Conservation (phyloP, 2,888 invertebrate species). For the Noctuana brunneofusca region DNA sequence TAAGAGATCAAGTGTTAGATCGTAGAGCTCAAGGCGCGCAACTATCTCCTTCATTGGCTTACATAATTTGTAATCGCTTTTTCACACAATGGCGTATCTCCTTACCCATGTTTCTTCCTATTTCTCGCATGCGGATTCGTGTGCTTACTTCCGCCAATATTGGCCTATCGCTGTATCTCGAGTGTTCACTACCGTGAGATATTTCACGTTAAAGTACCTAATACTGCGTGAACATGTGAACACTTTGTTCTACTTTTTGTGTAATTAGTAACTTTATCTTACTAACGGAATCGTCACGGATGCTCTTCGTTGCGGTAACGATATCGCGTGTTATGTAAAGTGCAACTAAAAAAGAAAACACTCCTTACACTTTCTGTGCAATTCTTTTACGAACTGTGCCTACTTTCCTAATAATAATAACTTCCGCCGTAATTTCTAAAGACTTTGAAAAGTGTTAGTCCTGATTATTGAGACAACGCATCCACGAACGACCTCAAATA, state of each 20-base stretch:
- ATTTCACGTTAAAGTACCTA: not conserved
- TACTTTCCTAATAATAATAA: too few species aligned
- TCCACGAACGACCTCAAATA: too few species aligned
- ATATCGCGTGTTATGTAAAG: constrained; percentile 21
- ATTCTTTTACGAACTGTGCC: not conserved
- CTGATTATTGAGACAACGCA: too few species aligned
- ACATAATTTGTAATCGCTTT: constrained; percentile 73
- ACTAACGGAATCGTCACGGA: constrained; percentile 22
- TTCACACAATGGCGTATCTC: constrained; percentile 67
- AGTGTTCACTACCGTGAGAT: constrained; percentile 18
- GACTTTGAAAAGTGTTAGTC: too few species aligned
- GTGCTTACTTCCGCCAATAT: constrained; percentile 53
- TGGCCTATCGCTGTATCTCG: constrained; percentile 19
- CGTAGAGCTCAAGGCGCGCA: constrained; percentile 55
- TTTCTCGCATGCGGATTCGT: constrained; percentile 51
- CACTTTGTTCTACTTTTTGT: constrained; percentile 28
- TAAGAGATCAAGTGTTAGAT: constrained; percentile 48
- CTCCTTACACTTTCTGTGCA: not conserved
- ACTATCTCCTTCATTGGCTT: constrained; percentile 68
- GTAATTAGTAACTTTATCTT: constrained; percentile 18
- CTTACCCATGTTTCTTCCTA: constrained; percentile 60
- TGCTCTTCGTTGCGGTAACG: constrained; percentile 10
- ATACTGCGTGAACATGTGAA: constrained; percentile 8
- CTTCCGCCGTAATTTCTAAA: too few species aligned
- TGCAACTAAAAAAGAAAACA: not conserved